A percentile compares a stretch with the other conserved stretches of the same genome.
Evolutionary conservation across 1,140 invertebrate species (phyloP).

Genomic region (Tetramorium alpestre): DNA sequence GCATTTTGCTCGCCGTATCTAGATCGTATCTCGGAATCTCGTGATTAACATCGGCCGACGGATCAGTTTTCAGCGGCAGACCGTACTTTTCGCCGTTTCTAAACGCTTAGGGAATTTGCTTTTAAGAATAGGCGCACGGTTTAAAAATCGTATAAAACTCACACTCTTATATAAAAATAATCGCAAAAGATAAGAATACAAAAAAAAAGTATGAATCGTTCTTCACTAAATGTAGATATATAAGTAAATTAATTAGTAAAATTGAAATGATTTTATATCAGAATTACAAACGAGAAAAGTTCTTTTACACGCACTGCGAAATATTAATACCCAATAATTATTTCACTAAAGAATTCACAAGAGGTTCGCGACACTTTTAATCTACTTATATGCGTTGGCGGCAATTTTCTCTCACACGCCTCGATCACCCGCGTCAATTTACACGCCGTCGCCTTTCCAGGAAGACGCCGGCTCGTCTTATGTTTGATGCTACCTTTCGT

Average conservation of each 20-base stretch:
- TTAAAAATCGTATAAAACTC: not conserved
- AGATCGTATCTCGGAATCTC: slow-evolving; percentile 47
- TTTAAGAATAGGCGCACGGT: not conserved
- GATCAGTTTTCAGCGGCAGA: slow-evolving; percentile 44
- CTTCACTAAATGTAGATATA: not conserved
- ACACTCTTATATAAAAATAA: not conserved
- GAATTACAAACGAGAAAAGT: not conserved
- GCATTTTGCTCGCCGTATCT: slow-evolving; percentile 27
- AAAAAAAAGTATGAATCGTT: not conserved
- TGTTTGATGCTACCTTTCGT: slow-evolving; percentile 42
- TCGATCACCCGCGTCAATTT: slow-evolving; percentile 10
- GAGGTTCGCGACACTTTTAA: not conserved
- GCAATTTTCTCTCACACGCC: not conserved
- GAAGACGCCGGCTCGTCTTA: slow-evolving; percentile 65
- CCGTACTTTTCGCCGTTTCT: not conserved
- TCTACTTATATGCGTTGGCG: not conserved
- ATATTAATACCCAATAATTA: not conserved
- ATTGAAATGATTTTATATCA: not conserved
- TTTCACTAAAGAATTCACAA: not conserved
- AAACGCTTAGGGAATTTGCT: not conserved
- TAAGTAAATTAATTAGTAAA: not conserved
- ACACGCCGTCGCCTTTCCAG: slow-evolving; percentile 43
- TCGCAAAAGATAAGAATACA: not conserved
- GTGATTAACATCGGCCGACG: slow-evolving; percentile 45
- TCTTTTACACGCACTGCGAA: not conserved